Base-by-base conservation (phyloP, 2,797 vertebrate species). In the Oryzias dopingdopingensis region DNA sequence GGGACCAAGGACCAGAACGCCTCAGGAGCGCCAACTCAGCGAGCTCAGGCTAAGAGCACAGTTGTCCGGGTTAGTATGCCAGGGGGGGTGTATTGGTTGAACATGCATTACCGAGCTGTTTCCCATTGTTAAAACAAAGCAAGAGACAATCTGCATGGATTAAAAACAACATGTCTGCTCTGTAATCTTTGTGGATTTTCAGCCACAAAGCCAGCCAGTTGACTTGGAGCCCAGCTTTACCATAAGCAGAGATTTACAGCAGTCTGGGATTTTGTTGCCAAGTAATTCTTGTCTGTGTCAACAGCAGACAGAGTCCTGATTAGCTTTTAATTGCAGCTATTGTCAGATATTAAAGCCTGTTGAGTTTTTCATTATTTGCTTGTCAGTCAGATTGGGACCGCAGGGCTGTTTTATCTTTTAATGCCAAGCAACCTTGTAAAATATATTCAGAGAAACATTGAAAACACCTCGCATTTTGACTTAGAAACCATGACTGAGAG, bases 11-110 rank as follows among this genome's bases (percentile, higher is more conserved):
- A 98, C 45, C 95, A 91, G 69, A 86, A 85, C 56, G 73, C 87
- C 29, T 89, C 73, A 6, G 91, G 76, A 72, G 89, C 89, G 64
- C 94, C 94, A 81, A 92, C 94, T 61, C 95, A 95, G 56, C 91
- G 95, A 53, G 91, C 90, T 52, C 96, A 96, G 86, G 88, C 95
- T 18, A 94, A 96, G 88, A 98, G 94, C 84, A 94, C 94, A 62
- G 92, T 94, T 2, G 95, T 96, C 62, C 92, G 96, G 92, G 97
- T 99, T 64, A 95, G 97, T 94, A 79, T 16, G 18, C 50, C 67
- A 52, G 26, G 26, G 26, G 26, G 5, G 26, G 26, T 20, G 59
- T 61, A 61, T 63, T 23, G 1, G 5, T 26, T 53, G 22, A 50
- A 17, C 70, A 48, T 53, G 78, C 71, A 59, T 82, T 55, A 77